A percentile compares a stretch with the other conserved stretches of the same genome.
Conservation (phyloP, 2,113 vertebrate genomes). For the Anhinga anhinga region DNA sequence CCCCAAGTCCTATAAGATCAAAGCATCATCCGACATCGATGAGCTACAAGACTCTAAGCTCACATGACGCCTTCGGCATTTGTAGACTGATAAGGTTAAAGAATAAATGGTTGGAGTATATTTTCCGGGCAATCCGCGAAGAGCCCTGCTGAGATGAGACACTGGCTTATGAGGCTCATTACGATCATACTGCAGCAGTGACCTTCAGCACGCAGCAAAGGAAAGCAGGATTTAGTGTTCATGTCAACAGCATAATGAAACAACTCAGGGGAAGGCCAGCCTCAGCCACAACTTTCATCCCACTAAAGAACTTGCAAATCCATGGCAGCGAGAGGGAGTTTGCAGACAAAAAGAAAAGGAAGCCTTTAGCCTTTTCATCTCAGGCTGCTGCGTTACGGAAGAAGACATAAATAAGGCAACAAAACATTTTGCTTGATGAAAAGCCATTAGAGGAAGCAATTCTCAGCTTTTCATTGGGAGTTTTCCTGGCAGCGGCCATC, state of each 20-base stretch:
- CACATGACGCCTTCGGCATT: background rate
- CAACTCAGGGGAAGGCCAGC: conserved; percentile 52
- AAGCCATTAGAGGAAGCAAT: background rate
- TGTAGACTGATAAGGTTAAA: conserved; percentile 21
- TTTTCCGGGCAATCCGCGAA: background rate
- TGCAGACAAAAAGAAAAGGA: background rate
- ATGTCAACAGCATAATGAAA: conserved; percentile 68
- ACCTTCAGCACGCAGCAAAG: conserved; percentile 67
- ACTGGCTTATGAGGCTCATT: conserved; percentile 54
- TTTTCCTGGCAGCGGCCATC: background rate
- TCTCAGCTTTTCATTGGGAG: background rate
- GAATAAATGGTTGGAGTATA: background rate
- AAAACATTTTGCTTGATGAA: conserved; percentile 2
- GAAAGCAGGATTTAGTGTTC: conserved; percentile 66
- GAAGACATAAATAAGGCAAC: conserved; percentile 31
- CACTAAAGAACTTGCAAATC: conserved; percentile 27
- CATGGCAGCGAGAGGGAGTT: background rate
- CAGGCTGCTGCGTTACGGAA: background rate
- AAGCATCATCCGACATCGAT: background rate
- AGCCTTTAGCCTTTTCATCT: background rate
- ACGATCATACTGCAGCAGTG: conserved; percentile 36
- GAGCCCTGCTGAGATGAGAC: conserved; percentile 49
- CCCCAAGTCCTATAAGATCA: background rate
- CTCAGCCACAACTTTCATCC: conserved; percentile 54
- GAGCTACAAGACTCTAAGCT: conserved; percentile 37